A percentile compares a stretch with the other conserved stretches of the same genome.
Conservation (phyloP, 2,797 vertebrate species). For the Lepus townsendii region DNA sequence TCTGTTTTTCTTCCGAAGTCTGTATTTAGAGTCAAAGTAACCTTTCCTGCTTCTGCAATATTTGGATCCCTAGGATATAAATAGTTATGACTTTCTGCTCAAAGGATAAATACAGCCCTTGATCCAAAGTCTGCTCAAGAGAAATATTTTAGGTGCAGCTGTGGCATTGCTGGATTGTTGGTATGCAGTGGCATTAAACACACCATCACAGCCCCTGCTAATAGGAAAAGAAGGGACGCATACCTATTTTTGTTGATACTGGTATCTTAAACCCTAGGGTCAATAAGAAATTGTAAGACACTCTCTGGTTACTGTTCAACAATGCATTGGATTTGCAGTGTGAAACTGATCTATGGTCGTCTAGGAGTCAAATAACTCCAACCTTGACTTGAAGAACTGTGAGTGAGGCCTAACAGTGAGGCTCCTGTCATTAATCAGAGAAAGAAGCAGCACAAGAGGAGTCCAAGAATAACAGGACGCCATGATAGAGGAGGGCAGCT, state of each 20-base stretch:
- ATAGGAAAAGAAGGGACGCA: neutral
- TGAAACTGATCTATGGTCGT: neutral
- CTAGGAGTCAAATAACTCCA: neutral
- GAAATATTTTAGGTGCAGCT: constrained; percentile 29
- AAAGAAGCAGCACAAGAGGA: neutral
- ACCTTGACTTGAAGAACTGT: neutral
- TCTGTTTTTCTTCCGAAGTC: constrained; percentile 50
- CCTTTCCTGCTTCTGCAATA: constrained; percentile 54
- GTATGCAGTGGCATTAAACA: constrained; percentile 41
- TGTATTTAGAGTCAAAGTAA: constrained; percentile 75
- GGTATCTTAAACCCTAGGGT: neutral
- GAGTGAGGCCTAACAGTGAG: neutral
- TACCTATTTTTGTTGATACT: neutral
- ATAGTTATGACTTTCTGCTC: constrained; percentile 32
- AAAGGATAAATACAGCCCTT: neutral
- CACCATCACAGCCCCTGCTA: neutral
- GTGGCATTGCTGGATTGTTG: constrained; percentile 61
- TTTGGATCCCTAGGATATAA: constrained; percentile 66
- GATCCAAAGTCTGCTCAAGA: constrained; percentile 65
- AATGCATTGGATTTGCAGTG: neutral
- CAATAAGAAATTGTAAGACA: neutral
- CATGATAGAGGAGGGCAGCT: neutral
- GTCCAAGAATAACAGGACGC: neutral
- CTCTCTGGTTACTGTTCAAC: neutral
- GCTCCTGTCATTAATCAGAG: neutral